phyloP scores from a whole-genome alignment of 2,113 vertebrate species.

The Takifugu flavidus region DNA sequence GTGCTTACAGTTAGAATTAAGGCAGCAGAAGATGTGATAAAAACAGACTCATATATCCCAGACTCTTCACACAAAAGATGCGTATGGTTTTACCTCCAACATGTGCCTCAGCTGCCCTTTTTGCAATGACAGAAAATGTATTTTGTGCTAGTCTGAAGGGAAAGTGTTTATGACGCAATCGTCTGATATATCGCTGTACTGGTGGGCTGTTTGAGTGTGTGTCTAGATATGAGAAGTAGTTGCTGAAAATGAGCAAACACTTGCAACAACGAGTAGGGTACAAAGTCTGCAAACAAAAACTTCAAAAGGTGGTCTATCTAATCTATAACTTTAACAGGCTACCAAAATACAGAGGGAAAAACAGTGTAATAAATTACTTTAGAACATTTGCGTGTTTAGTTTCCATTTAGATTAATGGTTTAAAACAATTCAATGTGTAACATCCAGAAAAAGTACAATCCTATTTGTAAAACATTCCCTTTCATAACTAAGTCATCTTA shows the following conservation, averaged over 20 bases:
- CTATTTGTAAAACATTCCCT: too few relatives aligned
- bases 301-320: conserved; percentile 75
- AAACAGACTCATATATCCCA: too few relatives aligned
- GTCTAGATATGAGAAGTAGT: conserved; percentile 7
- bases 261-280: conserved; percentile 50
- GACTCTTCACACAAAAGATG: too few relatives aligned
- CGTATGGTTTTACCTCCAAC: too few relatives aligned
- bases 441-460: not conserved
- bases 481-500: too few relatives aligned
- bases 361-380: conserved; percentile 7
- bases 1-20: too few relatives aligned
- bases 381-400: not conserved
- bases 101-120: too few relatives aligned
- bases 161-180: too few relatives aligned
- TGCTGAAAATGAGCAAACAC: conserved; percentile 61
- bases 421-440: not conserved
- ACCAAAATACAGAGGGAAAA: conserved; percentile 50
- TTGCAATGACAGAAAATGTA: too few relatives aligned
- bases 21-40: too few relatives aligned
- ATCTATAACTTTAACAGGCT: conserved; percentile 58
- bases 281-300: conserved; percentile 72
- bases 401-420: too few relatives aligned
- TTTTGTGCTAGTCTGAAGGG: too few relatives aligned
- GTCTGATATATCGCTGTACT: not conserved
- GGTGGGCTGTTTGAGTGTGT: not conserved